A percentile compares a stretch with the other conserved stretches of the same genome.
These are phyloP conservation scores for Allobates femoralis DNA, from an alignment of 2,797 vertebrate species.

Conservation along the genomic window DNA sequence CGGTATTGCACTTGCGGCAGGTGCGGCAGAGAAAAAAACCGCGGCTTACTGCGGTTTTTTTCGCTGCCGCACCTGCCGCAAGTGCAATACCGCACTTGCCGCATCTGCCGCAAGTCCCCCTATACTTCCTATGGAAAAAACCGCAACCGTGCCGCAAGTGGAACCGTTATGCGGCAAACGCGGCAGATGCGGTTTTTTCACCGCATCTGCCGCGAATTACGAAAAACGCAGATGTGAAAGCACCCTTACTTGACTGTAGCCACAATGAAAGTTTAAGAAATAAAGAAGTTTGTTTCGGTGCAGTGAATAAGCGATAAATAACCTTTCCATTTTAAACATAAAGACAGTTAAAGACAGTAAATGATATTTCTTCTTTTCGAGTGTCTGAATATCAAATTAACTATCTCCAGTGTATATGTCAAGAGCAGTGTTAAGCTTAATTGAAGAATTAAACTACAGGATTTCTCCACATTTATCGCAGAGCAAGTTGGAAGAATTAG, in stretches of 20 bases:
- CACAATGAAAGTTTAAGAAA: conserved; percentile 11
- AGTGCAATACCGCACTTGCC: no score
- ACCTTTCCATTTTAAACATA: conserved; percentile 35
- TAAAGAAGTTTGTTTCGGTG: conserved; percentile 23
- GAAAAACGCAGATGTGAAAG: no score
- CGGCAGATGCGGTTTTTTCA: no score
- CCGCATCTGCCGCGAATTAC: no score
- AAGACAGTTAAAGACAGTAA: conserved; percentile 28
- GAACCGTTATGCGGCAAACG: no score
- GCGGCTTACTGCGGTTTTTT: no score
- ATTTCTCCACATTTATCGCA: conserved; percentile 32
- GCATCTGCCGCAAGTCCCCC: no score
- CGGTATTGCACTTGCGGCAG: no score
- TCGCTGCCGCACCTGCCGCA: no score
- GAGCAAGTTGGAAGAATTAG: conserved; percentile 39
- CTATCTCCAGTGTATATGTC: conserved; percentile 34
- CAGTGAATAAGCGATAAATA: conserved; percentile 22
- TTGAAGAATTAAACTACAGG: conserved; percentile 50
- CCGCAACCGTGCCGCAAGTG: no score
- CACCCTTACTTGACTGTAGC: conserved; percentile 6
- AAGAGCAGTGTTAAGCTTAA: conserved; percentile 49
- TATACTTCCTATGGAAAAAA: no score
- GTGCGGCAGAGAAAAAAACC: no score
- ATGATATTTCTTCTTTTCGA: conserved; percentile 32
- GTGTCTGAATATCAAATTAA: conserved; percentile 50